Conservation (phyloP, 2,888 invertebrate genomes). For the Lasioglossum pauxillum region DNA sequence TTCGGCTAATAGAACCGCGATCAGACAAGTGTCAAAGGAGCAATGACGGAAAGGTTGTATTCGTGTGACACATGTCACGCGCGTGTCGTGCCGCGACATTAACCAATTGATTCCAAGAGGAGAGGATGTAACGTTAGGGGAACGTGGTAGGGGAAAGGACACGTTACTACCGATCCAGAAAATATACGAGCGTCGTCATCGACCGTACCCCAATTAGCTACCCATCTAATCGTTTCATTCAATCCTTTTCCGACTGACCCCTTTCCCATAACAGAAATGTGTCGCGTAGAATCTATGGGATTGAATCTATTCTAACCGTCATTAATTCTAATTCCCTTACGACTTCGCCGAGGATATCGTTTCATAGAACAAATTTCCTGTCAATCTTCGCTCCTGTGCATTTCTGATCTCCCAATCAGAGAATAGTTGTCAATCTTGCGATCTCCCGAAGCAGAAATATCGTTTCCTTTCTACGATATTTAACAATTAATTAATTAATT, state of each 20-base stretch:
- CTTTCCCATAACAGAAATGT: constrained; percentile 38
- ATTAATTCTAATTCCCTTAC: constrained; percentile 2
- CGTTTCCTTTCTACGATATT: background rate
- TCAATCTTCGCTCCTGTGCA: background rate
- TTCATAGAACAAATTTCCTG: background rate
- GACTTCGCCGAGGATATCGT: background rate
- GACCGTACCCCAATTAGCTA: constrained; percentile 39
- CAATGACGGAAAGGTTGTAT: constrained; percentile 36
- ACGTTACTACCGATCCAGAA: constrained; percentile 62
- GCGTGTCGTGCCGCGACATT: constrained; percentile 64
- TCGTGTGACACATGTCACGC: constrained; percentile 57
- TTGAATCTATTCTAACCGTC: background rate
- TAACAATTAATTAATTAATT: background rate
- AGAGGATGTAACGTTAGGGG: constrained; percentile 64
- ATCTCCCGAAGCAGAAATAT: background rate
- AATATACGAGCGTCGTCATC: constrained; percentile 53
- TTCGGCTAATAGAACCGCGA: constrained; percentile 16
- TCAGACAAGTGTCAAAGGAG: constrained; percentile 30
- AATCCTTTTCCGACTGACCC: constrained; percentile 41
- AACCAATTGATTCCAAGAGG: constrained; percentile 72
- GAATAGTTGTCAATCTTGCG: background rate
- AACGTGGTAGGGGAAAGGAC: constrained; percentile 24
- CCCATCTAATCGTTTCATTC: constrained; percentile 49
- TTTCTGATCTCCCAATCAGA: background rate
- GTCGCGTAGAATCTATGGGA: background rate